Percentiles rank a stretch among this genome's conserved stretches.
phyloP scores from a whole-genome alignment of 2,797 vertebrate genomes.

The Phaenicophaeus curvirostris region DNA sequence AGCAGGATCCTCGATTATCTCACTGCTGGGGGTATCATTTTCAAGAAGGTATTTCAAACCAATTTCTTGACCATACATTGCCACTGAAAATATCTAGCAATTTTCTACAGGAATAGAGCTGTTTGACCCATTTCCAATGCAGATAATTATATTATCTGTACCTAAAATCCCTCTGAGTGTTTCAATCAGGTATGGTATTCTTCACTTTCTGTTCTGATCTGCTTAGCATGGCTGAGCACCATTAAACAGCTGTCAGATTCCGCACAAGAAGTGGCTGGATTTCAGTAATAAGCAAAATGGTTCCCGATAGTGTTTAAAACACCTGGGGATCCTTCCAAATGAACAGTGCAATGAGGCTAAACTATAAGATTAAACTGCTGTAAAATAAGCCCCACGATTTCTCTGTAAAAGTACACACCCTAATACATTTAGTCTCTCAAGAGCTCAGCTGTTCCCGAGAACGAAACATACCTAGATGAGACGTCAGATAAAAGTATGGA shows the following conservation, averaged over 20 bases:
- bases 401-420: constrained; percentile 8
- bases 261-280: constrained; percentile 49
- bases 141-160: constrained; percentile 66
- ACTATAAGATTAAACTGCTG: constrained; percentile 22
- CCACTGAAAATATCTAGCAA: constrained; percentile 39
- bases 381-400: constrained; percentile 38
- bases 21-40: constrained; percentile 28
- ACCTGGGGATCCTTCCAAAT: constrained; percentile 63
- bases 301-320: constrained; percentile 37
- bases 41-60: constrained; percentile 51
- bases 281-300: constrained; percentile 63
- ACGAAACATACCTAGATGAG: constrained; percentile 22
- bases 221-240: constrained; percentile 63
- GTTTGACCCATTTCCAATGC: constrained; percentile 57
- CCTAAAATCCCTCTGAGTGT: constrained; percentile 60
- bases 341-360: constrained; percentile 53
- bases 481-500: neutral
- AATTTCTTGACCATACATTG: constrained; percentile 38
- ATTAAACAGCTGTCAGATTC: constrained; percentile 66
- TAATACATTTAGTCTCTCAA: constrained; percentile 19
- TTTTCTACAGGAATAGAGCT: constrained; percentile 58
- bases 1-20: constrained; percentile 26
- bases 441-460: neutral
- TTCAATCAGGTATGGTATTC: constrained; percentile 67
- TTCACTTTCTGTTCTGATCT: constrained; percentile 62